These are phyloP conservation scores for Monopis laevigella DNA, from an alignment of 2,888 invertebrate genomes.

Conservation along the genomic window DNA sequence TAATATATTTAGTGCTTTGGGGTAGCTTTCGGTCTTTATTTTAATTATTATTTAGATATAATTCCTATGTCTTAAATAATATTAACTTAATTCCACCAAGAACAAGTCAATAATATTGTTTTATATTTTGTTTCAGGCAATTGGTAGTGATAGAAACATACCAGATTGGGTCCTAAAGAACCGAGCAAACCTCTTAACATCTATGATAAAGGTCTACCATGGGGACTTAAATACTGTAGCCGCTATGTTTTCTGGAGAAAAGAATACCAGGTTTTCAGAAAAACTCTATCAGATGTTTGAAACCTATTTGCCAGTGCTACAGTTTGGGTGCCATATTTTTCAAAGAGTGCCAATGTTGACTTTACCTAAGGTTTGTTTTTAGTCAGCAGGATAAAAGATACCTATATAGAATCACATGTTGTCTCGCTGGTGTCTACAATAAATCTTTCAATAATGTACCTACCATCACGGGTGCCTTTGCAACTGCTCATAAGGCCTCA, in stretches of 20 bases:
- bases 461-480: too few relatives aligned
- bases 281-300: conserved; percentile 88
- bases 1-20: too few relatives aligned
- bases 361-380: conserved; percentile 78
- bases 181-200: conserved; percentile 79
- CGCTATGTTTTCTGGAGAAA: conserved; percentile 60
- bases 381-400: too few relatives aligned
- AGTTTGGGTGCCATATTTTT: conserved; percentile 85
- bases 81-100: too few relatives aligned
- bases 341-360: conserved; percentile 83
- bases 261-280: conserved; percentile 54
- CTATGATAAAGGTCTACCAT: conserved; percentile 85
- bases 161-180: conserved; percentile 84
- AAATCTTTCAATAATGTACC: too few relatives aligned
- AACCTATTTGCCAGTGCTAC: conserved; percentile 87
- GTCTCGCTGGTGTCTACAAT: too few relatives aligned
- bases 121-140: conserved; percentile 66
- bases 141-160: conserved; percentile 87
- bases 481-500: too few relatives aligned
- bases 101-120: too few relatives aligned
- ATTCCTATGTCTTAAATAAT: too few relatives aligned
- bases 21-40: too few relatives aligned
- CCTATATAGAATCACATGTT: too few relatives aligned
- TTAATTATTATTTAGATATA: too few relatives aligned
- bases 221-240: conserved; percentile 81